Evolutionary conservation across 2,797 vertebrate species (phyloP).

Genomic region (Centropyge bicolor): DNA sequence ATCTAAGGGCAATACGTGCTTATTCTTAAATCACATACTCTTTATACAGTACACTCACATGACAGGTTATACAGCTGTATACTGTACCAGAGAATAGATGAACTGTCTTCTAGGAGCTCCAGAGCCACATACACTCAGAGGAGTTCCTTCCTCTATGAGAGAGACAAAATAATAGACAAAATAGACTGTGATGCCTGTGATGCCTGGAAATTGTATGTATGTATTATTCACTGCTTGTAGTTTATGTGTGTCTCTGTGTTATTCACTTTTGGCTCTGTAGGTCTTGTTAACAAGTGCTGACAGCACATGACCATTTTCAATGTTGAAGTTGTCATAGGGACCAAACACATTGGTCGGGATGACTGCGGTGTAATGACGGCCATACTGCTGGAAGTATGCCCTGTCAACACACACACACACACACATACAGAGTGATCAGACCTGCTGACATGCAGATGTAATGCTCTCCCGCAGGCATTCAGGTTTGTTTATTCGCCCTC

Average conservation of each 20-base stretch:
- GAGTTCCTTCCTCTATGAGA: slow-evolving; percentile 66
- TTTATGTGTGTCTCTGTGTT: neutral
- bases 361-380: slow-evolving; percentile 86
- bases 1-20: neutral
- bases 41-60: neutral
- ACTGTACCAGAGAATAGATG: slow-evolving; percentile 87
- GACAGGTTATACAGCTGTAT: neutral
- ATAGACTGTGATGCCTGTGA: neutral
- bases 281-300: slow-evolving; percentile 91
- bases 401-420: slow-evolving; percentile 70
- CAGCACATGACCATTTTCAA: slow-evolving; percentile 89
- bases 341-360: slow-evolving; percentile 92
- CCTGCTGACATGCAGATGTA: neutral
- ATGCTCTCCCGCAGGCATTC: too few species aligned
- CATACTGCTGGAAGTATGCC: slow-evolving; percentile 88
- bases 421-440: neutral
- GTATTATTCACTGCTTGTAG: neutral
- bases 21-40: neutral
- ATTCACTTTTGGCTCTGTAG: slow-evolving; percentile 72
- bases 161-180: slow-evolving; percentile 1
- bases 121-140: slow-evolving; percentile 88
- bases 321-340: slow-evolving; percentile 90
- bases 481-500: neutral
- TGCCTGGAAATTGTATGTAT: neutral
- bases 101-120: slow-evolving; percentile 90